A percentile compares a stretch with the other conserved stretches of the same genome.
Evolutionary conservation across 1,140 invertebrate species (phyloP).

Genomic region (Leptinotarsa undecemlineata): DNA sequence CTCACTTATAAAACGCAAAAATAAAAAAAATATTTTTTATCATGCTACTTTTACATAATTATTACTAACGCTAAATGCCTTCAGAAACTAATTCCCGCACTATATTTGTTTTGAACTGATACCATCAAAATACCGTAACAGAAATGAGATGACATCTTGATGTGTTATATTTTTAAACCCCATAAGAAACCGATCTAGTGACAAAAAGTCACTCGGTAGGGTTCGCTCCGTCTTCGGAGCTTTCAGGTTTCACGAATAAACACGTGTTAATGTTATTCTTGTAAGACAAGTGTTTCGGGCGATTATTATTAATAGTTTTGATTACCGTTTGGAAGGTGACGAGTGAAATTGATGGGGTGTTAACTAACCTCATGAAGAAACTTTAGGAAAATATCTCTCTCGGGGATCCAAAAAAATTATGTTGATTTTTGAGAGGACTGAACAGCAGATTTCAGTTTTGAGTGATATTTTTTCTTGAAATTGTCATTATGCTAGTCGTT

Average conservation of each 20-base stretch:
- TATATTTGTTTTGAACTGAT: constrained; percentile 19
- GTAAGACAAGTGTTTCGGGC: constrained; percentile 4
- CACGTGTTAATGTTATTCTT: constrained; percentile 14
- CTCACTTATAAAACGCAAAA: constrained; percentile 15
- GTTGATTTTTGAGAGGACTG: too few species aligned
- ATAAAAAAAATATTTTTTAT: not conserved
- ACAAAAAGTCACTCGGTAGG: constrained; percentile 31
- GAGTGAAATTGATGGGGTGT: not conserved
- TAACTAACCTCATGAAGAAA: not conserved
- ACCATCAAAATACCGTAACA: constrained; percentile 38
- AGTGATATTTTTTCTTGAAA: too few species aligned
- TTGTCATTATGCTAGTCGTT: too few species aligned
- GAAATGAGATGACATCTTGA: constrained; percentile 44
- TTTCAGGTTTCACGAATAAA: constrained; percentile 6
- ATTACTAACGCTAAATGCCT: not conserved
- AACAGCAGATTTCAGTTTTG: too few species aligned
- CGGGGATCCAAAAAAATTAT: too few species aligned
- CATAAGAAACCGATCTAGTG: constrained; percentile 19
- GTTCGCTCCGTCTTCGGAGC: constrained; percentile 22
- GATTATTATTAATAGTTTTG: constrained; percentile 16
- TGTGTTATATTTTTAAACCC: constrained; percentile 41
- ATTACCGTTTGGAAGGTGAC: not conserved
- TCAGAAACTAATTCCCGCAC: not conserved
- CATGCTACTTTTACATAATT: not conserved
- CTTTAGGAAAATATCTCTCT: too few species aligned